Conservation (phyloP, 1,140 invertebrate genomes). For the Drosophila ogumai region DNA sequence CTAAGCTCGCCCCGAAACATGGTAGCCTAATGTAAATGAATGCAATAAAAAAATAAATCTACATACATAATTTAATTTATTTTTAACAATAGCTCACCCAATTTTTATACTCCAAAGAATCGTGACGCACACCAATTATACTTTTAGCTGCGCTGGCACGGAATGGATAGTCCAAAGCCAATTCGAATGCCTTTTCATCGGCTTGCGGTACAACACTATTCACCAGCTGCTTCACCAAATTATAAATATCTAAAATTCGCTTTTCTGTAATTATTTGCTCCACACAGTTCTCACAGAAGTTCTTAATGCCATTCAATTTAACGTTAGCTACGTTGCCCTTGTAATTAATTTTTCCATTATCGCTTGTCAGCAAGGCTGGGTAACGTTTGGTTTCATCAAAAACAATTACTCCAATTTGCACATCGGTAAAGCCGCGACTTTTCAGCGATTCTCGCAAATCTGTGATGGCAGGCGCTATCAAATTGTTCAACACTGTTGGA, state of each 20-base stretch:
- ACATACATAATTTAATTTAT: no score
- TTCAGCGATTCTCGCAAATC: conserved; percentile 84
- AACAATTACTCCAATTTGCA: conserved; percentile 87
- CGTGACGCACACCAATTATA: conserved; percentile 86
- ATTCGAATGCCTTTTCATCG: conserved; percentile 86
- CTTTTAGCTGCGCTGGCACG: conserved; percentile 87
- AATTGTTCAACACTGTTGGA: conserved; percentile 77
- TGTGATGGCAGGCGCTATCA: conserved; percentile 81
- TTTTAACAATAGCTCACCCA: conserved; percentile 57
- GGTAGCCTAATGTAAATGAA: no score
- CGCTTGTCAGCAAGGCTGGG: conserved; percentile 87
- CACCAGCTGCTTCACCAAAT: conserved; percentile 55
- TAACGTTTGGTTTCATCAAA: conserved; percentile 86
- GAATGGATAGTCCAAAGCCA: conserved; percentile 88
- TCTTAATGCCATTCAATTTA: conserved; percentile 85
- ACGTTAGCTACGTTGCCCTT: conserved; percentile 86
- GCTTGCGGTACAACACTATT: conserved; percentile 69
- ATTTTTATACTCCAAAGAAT: conserved; percentile 70
- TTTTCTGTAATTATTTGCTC: conserved; percentile 74
- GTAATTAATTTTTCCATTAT: conserved; percentile 86
- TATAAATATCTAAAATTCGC: conserved; percentile 65
- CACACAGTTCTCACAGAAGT: conserved; percentile 63
- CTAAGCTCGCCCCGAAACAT: no score
- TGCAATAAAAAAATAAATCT: no score
- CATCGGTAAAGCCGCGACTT: conserved; percentile 86